These are phyloP conservation scores for Rhyzopertha dominica DNA, from an alignment of 1,140 invertebrate genomes.

Conservation along the genomic window DNA sequence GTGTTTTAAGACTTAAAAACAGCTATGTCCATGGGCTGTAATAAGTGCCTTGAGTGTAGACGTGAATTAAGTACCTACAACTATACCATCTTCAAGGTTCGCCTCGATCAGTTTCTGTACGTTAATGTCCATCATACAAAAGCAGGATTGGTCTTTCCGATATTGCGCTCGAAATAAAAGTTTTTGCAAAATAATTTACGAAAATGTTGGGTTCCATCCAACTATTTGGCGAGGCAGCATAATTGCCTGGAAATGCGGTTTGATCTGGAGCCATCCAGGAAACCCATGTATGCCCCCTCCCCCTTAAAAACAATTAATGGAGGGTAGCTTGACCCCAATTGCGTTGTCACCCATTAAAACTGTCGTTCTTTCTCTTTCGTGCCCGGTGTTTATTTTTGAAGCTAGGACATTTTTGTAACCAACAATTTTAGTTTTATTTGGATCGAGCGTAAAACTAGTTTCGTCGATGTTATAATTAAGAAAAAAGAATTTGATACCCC, in stretches of 20 bases:
- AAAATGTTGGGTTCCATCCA: too few relatives aligned
- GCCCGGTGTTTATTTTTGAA: slow-evolving; percentile 6
- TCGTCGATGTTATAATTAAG: slow-evolving; percentile 6
- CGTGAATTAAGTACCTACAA: slow-evolving; percentile 6
- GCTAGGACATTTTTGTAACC: slow-evolving; percentile 2
- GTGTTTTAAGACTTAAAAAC: slow-evolving; percentile 9
- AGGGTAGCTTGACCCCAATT: neutral
- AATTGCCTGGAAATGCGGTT: too few relatives aligned
- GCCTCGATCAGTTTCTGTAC: slow-evolving; percentile 2
- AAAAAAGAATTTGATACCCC: too few relatives aligned
- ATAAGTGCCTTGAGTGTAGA: slow-evolving; percentile 6
- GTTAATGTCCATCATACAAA: slow-evolving; percentile 9
- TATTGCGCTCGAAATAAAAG: neutral
- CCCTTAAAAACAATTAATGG: neutral
- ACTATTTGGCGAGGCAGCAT: too few relatives aligned
- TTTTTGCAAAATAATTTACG: too few relatives aligned
- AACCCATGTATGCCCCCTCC: too few relatives aligned
- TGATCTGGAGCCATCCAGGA: too few relatives aligned
- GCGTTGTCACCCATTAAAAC: neutral
- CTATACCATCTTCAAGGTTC: slow-evolving; percentile 5
- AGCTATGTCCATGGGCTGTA: slow-evolving; percentile 9
- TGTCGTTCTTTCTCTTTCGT: slow-evolving; percentile 1
- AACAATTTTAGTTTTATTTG: slow-evolving; percentile 8
- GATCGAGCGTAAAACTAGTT: slow-evolving; percentile 4
- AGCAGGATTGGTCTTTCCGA: slow-evolving; percentile 6